Conservation (phyloP, 2,113 vertebrate species). For the Chamaetylas fuelleborni region DNA sequence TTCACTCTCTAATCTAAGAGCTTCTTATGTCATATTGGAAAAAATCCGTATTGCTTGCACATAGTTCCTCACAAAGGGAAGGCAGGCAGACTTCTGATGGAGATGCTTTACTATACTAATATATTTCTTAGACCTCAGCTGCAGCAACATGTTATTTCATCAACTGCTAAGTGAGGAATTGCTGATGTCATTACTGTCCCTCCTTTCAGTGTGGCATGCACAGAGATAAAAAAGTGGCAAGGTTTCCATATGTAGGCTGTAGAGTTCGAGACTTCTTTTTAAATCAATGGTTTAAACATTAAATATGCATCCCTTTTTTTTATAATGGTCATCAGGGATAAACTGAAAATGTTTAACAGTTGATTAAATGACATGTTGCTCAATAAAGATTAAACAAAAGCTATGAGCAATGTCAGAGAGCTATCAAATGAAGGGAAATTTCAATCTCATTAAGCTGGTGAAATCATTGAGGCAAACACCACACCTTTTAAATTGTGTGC, state of each 20-base stretch:
- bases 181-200: neutral
- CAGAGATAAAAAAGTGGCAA: neutral
- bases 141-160: neutral
- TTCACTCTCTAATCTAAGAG: neutral
- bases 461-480: neutral
- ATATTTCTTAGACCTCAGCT: neutral
- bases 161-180: neutral
- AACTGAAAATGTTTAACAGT: neutral
- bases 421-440: neutral
- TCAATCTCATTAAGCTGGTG: neutral
- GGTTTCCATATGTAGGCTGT: neutral
- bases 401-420: neutral
- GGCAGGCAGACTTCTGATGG: neutral
- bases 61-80: neutral
- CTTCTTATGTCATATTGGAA: neutral
- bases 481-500: neutral
- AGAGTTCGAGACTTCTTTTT: neutral
- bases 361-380: neutral
- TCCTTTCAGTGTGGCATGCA: neutral
- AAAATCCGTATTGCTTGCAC: neutral
- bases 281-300: constrained; percentile 3
- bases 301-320: neutral
- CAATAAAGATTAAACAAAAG: constrained; percentile 34
- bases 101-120: neutral
- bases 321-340: neutral